phyloP scores from a whole-genome alignment of 2,113 vertebrate genomes.

The Asarcornis scutulata region DNA sequence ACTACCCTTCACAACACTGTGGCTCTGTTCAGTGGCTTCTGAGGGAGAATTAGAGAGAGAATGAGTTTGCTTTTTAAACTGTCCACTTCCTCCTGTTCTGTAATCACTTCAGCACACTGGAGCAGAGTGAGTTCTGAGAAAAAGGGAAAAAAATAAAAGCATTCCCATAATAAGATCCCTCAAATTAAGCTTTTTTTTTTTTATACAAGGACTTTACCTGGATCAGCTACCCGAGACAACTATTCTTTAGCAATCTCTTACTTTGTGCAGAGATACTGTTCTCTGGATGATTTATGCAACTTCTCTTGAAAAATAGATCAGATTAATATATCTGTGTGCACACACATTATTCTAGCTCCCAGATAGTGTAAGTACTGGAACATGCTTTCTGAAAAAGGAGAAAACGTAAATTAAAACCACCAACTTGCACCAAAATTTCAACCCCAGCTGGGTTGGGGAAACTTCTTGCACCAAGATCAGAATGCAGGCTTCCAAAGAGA shows the following conservation, averaged over 20 bases:
- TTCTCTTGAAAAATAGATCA: neutral
- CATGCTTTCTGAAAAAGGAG: neutral
- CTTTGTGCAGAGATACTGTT: neutral
- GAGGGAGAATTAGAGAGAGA: neutral
- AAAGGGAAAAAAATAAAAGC: neutral
- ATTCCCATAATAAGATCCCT: neutral
- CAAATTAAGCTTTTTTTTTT: neutral
- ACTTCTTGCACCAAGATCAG: no score
- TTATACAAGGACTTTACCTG: no score
- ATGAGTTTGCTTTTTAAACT: neutral
- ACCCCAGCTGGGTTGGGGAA: fast-evolving
- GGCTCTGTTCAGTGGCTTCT: neutral
- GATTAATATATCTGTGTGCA: neutral
- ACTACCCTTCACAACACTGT: fast-evolving
- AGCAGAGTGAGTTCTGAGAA: neutral
- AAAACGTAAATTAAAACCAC: neutral
- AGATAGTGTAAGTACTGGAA: no score
- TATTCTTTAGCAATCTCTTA: neutral
- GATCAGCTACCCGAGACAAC: neutral
- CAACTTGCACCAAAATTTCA: neutral
- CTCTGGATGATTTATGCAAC: neutral
- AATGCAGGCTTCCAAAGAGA: neutral
- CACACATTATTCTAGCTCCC: no score
- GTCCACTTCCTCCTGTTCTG: neutral
- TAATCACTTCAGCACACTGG: neutral